Evolutionary conservation across 2,797 vertebrate genomes (phyloP).

Genomic region (Sebastes taczanowskii): DNA sequence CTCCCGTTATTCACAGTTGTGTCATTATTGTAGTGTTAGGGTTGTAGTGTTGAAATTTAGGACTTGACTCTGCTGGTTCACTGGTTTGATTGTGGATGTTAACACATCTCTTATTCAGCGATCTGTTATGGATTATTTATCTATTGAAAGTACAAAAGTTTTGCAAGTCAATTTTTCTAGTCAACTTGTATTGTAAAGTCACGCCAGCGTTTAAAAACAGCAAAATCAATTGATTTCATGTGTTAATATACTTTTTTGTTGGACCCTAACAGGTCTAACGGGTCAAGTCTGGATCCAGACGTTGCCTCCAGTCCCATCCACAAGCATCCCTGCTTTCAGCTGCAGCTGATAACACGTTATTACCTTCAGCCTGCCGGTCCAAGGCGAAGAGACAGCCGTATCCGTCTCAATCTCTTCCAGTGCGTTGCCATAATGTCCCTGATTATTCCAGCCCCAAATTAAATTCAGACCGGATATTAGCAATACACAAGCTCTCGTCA

Average conservation of each 20-base stretch:
- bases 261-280: not conserved
- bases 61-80: not conserved
- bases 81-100: not conserved
- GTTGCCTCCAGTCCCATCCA: not conserved
- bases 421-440: slow-evolving; percentile 89
- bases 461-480: slow-evolving; percentile 97
- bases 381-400: slow-evolving; percentile 76
- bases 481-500: slow-evolving; percentile 93
- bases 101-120: not conserved
- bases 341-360: slow-evolving; percentile 88
- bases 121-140: not conserved
- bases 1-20: not conserved
- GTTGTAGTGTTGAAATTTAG: not conserved
- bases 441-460: slow-evolving; percentile 94
- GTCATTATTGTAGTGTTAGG: not conserved
- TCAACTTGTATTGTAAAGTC: not conserved
- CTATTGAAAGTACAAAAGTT: not conserved
- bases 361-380: slow-evolving; percentile 88
- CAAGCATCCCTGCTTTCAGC: slow-evolving; percentile 20
- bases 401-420: slow-evolving; percentile 94
- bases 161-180: not conserved
- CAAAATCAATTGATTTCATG: not conserved
- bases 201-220: not conserved
- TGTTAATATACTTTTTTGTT: not conserved
- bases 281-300: not conserved